Evolutionary conservation across 2,797 vertebrate species (phyloP).

Genomic region (Diglossa cyanea): DNA sequence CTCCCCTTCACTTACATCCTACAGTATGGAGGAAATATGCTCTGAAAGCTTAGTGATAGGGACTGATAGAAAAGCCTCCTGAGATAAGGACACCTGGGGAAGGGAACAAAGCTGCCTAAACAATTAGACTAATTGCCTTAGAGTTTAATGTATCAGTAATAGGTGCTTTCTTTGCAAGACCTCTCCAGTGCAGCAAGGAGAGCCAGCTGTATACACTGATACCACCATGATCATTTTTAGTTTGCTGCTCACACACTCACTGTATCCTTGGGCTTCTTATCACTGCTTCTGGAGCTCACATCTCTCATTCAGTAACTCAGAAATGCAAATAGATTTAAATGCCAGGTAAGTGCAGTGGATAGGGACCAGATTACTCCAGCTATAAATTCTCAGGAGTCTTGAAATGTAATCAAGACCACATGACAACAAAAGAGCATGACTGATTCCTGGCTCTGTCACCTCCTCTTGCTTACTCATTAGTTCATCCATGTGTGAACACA

Average conservation of each 20-base stretch:
- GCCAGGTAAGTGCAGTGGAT: not conserved
- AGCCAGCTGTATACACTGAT: not conserved
- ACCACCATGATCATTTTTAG: not conserved
- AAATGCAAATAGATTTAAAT: conserved; percentile 20
- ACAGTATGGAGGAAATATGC: not conserved
- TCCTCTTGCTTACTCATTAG: conserved; percentile 37
- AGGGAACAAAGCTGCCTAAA: not conserved
- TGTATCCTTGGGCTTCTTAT: not conserved
- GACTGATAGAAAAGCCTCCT: not conserved
- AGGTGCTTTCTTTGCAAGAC: not conserved
- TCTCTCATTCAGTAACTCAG: not conserved
- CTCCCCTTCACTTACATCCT: not conserved
- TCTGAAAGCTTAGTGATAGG: not conserved
- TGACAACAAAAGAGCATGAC: conserved; percentile 23
- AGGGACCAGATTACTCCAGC: not conserved
- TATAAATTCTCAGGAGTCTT: conserved; percentile 17
- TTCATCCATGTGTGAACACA: not conserved
- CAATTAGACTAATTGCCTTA: not conserved
- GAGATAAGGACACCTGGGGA: not conserved
- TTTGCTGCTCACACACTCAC: not conserved
- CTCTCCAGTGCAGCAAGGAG: not conserved
- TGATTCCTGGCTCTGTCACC: conserved; percentile 39
- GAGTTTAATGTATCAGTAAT: not conserved
- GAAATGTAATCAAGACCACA: conserved; percentile 25
- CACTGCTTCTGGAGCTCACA: not conserved